Evolutionary conservation across 2,113 vertebrate species (phyloP), one percentile per base, ranked within the genome.

Genomic region (Dipodomys ordii): DNA sequence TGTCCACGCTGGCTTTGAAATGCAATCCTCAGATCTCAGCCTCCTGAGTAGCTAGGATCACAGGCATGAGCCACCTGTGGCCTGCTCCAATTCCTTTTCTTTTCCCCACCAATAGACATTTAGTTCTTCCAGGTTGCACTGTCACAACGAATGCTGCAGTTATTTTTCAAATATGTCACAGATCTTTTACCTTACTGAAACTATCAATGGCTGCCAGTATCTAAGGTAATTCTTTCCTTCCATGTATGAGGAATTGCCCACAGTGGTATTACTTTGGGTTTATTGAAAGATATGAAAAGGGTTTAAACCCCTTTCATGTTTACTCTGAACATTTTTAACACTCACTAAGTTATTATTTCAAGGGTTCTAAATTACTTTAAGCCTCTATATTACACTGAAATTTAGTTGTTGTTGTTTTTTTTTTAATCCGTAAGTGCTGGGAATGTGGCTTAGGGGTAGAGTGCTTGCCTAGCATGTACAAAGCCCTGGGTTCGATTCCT

Each of bases 291-390:
- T 12, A n/a, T 22, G 4, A 91, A 16, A 0, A 44, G 74, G 27
- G n/a, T 13, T 72, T 32, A 20, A 73, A 73, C 3, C 20, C 46
- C 39, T 39, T 39, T 39, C 0, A 39, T 30, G 12, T n/a, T 84
- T 77, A 86, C 32, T 83, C 6, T 76, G 28, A 88, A 57, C 30
- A 67, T 78, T 79, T 87, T 91, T 46, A 93, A 77, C 8, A 62
- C 10, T 90, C 28, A 83, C 44, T n/a, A 77, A 60, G 79, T 57
- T 74, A 92, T 44, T 13, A 81, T 35, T 72, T 77, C 39, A 83
- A 91, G 57, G 5, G 11, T 27, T 87, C 53, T 89, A 84, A 73
- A 28, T 90, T 87, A 92, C 64, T 93, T 90, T 49, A 57, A 32
- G 64, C 67, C 7, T 81, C 83, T 69, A 87, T 10, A n/a, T 3